A percentile compares a stretch with the other conserved stretches of the same genome.
phyloP scores from a whole-genome alignment of 2,888 invertebrate species.

The Caenorhabditis macrosperma region DNA sequence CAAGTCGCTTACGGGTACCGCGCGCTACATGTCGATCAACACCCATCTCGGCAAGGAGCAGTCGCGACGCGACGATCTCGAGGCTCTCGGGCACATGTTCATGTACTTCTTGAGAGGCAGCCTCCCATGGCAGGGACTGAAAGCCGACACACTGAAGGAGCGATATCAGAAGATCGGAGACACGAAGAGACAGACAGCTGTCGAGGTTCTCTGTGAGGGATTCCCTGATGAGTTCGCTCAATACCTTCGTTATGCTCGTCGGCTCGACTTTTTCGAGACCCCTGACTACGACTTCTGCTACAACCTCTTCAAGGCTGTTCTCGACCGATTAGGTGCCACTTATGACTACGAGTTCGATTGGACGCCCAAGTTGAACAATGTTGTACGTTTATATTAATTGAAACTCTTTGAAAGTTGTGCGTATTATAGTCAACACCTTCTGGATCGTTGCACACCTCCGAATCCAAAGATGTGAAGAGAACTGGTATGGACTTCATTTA shows the following conservation, averaged over 20 bases:
- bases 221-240: constrained; percentile 95
- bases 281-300: constrained; percentile 95
- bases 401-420: background rate
- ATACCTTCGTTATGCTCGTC: constrained; percentile 95
- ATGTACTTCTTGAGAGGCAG: constrained; percentile 99
- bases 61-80: constrained; percentile 84
- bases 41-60: constrained; percentile 99
- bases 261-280: constrained; percentile 99
- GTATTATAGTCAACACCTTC: constrained; percentile 78
- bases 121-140: constrained; percentile 99
- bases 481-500: constrained; percentile 21
- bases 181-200: constrained; percentile 98
- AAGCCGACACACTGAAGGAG: constrained; percentile 73
- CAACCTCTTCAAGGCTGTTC: constrained; percentile 77
- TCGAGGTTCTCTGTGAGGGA: constrained; percentile 89
- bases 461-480: constrained; percentile 67
- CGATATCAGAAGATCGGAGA: constrained; percentile 99
- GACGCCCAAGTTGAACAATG: constrained; percentile 80
- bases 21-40: constrained; percentile 99
- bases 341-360: constrained; percentile 80
- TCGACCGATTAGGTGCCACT: constrained; percentile 76
- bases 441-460: constrained; percentile 77
- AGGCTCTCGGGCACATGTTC: constrained; percentile 99
- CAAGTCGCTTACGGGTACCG: constrained; percentile 99
- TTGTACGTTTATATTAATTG: constrained; percentile 56